Evolutionary conservation across 2,888 invertebrate species (phyloP).

Genomic region (Polyommatus icarus): DNA sequence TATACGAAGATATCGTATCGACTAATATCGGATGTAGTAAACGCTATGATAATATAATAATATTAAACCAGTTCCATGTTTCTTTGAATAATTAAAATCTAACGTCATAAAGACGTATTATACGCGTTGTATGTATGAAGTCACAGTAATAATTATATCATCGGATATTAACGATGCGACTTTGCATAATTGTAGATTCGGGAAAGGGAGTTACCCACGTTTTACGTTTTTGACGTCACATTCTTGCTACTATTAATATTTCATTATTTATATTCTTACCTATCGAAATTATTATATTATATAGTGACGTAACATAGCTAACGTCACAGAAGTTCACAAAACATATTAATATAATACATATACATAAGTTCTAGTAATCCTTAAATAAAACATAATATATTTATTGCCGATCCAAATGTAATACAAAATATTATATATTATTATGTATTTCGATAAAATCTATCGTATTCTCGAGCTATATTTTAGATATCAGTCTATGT

Average conservation of each 20-base stretch:
- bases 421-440: too few species aligned
- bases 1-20: neutral
- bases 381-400: too few species aligned
- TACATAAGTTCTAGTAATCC: too few species aligned
- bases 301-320: too few species aligned
- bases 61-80: neutral
- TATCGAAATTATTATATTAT: too few species aligned
- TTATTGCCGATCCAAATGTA: too few species aligned
- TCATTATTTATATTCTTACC: too few species aligned
- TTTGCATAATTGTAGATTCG: neutral
- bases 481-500: too few species aligned
- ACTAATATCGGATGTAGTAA: neutral
- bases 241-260: neutral
- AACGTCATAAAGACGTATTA: neutral
- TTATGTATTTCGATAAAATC: too few species aligned
- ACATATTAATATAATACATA: too few species aligned
- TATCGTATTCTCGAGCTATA: too few species aligned
- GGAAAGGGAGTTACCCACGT: neutral
- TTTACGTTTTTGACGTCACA: neutral
- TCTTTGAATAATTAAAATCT: neutral
- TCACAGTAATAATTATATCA: neutral
- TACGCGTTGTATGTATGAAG: neutral
- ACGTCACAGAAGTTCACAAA: too few species aligned
- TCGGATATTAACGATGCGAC: neutral
- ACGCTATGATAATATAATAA: neutral